Conservation (phyloP, 2,113 vertebrate genomes). For the Anhinga rufa region DNA sequence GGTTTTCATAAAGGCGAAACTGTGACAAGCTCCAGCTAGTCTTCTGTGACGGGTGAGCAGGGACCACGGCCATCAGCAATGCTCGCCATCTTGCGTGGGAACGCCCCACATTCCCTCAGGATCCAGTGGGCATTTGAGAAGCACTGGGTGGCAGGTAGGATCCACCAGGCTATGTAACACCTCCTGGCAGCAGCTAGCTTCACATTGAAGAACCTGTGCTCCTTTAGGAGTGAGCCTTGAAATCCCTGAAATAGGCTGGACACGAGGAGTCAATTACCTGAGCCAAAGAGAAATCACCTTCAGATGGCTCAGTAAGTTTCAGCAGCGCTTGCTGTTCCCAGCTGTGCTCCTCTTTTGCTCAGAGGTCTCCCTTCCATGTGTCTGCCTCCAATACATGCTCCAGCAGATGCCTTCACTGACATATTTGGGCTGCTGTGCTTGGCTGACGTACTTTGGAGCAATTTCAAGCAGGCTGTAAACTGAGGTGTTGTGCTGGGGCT, state of each 20-base stretch:
- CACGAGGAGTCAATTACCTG: accelerated
- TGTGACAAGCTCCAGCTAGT: not conserved
- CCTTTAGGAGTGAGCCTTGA: not conserved
- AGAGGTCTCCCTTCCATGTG: not conserved
- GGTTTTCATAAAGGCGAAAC: not conserved
- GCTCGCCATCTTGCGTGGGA: accelerated
- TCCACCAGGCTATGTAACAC: not conserved
- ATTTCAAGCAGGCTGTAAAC: not conserved
- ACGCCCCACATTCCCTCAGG: not conserved
- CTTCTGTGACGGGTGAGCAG: not conserved
- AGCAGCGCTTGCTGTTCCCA: not conserved
- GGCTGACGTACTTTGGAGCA: not conserved
- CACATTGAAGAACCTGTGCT: accelerated
- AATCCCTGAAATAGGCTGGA: not conserved
- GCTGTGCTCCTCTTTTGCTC: not conserved
- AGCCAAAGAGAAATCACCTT: not conserved
- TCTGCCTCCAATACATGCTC: not conserved
- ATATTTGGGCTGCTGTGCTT: not conserved
- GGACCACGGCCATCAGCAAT: accelerated
- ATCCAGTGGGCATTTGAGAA: not conserved
- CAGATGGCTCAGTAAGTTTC: not conserved
- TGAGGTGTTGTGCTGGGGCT: not conserved
- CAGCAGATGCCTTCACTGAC: not conserved
- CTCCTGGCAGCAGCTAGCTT: not conserved
- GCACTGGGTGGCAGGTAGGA: accelerated